These are phyloP conservation scores for Vimba vimba DNA, from an alignment of 2,113 vertebrate genomes.

Conservation along the genomic window DNA sequence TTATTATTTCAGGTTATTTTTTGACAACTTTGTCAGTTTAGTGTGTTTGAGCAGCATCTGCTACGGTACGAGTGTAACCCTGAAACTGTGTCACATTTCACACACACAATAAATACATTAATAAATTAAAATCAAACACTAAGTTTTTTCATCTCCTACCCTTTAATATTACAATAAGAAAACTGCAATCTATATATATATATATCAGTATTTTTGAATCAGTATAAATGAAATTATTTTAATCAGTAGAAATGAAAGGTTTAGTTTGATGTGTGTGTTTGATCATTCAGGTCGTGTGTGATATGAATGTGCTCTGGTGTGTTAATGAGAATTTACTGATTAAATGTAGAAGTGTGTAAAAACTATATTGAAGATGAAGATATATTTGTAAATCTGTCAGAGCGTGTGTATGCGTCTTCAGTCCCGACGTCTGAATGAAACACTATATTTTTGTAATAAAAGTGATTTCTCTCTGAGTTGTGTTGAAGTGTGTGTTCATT, in stretches of 20 bases:
- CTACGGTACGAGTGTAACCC: background rate
- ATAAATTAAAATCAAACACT: too few species aligned
- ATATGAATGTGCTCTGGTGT: background rate
- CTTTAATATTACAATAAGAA: background rate
- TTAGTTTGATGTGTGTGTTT: too few species aligned
- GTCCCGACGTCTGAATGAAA: conserved; percentile 22
- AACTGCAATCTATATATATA: background rate
- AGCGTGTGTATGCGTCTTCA: background rate
- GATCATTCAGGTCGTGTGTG: background rate
- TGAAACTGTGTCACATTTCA: background rate
- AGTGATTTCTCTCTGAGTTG: background rate
- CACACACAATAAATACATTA: too few species aligned
- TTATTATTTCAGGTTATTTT: background rate
- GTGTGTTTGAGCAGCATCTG: too few species aligned
- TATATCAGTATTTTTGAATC: too few species aligned
- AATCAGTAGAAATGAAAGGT: too few species aligned
- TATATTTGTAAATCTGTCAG: background rate
- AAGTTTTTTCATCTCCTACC: too few species aligned
- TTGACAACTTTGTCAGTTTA: background rate
- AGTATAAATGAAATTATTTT: too few species aligned
- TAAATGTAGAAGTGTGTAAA: background rate
- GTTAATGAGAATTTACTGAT: background rate
- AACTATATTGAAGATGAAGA: background rate
- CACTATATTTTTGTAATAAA: conserved; percentile 58
- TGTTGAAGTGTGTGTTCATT: conserved; percentile 53